A percentile compares a stretch with the other conserved stretches of the same genome.
phyloP scores from a whole-genome alignment of 2,113 vertebrate genomes.

The Rutilus rutilus region DNA sequence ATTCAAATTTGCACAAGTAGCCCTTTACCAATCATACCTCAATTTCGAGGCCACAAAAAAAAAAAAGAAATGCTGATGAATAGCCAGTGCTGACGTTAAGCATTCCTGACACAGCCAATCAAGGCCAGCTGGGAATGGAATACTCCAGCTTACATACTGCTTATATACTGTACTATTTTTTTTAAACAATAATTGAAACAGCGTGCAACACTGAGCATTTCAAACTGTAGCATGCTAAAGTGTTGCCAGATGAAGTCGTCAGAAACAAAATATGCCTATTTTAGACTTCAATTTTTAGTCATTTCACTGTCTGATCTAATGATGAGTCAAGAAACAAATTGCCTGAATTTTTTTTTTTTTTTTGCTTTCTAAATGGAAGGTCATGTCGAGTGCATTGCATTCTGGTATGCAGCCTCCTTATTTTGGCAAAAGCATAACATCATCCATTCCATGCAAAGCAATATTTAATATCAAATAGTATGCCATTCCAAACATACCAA shows the following conservation, averaged over 20 bases:
- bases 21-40: neutral
- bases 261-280: neutral
- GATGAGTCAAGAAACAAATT: neutral
- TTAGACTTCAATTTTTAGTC: neutral
- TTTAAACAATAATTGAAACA: neutral
- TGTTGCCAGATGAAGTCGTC: neutral
- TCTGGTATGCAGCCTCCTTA: neutral
- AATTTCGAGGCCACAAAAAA: neutral
- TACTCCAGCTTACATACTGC: neutral
- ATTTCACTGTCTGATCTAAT: neutral
- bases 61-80: neutral
- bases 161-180: neutral
- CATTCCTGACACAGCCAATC: neutral
- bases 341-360: too few relatives aligned
- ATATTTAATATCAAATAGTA: neutral
- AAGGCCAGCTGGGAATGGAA: neutral
- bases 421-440: neutral
- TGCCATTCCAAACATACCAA: neutral
- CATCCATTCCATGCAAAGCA: neutral
- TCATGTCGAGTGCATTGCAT: neutral
- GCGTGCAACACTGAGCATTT: neutral
- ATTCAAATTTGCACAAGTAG: slow-evolving; percentile 15
- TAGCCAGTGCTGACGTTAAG: neutral
- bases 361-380: neutral
- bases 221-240: neutral